phyloP scores from a whole-genome alignment of 2,113 vertebrate genomes.

The Dascyllus trimaculatus region DNA sequence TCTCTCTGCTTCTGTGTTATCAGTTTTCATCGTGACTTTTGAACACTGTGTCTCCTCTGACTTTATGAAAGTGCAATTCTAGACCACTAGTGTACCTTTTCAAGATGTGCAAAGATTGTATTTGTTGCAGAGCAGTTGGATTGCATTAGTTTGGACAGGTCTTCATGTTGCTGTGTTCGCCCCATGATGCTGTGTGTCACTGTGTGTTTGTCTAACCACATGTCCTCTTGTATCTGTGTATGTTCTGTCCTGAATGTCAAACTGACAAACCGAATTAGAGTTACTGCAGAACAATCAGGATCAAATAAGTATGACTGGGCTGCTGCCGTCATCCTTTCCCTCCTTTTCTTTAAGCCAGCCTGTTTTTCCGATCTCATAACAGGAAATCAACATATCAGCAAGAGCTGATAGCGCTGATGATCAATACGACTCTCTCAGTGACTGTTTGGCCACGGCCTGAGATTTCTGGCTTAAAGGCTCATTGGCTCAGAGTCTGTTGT shows the following conservation, averaged over 20 bases:
- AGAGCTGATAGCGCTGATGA: conserved; percentile 50
- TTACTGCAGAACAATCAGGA: conserved; percentile 42
- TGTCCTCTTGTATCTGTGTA: conserved; percentile 39
- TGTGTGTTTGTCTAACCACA: conserved; percentile 47
- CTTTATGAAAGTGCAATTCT: neutral
- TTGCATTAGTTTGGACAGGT: conserved; percentile 35
- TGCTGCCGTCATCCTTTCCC: conserved; percentile 12
- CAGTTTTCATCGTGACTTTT: neutral
- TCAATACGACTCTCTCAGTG: conserved; percentile 69
- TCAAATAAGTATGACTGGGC: conserved; percentile 23
- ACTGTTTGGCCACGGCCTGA: conserved; percentile 60
- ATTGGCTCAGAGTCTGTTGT: conserved; percentile 43
- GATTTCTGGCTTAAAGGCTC: conserved; percentile 36
- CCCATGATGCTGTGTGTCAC: conserved; percentile 24
- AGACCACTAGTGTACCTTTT: neutral
- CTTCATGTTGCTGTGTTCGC: conserved; percentile 26
- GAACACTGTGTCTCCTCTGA: neutral
- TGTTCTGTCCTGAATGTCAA: conserved; percentile 58
- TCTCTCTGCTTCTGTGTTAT: neutral
- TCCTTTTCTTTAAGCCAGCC: conserved; percentile 16
- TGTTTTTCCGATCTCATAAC: conserved; percentile 35
- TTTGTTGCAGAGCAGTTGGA: conserved; percentile 17
- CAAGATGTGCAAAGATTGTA: neutral
- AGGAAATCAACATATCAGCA: conserved; percentile 55
- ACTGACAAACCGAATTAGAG: conserved; percentile 62